Evolutionary conservation across 2,797 vertebrate genomes (phyloP), one percentile per base, ranked within the genome.

Genomic region (Anas acuta): DNA sequence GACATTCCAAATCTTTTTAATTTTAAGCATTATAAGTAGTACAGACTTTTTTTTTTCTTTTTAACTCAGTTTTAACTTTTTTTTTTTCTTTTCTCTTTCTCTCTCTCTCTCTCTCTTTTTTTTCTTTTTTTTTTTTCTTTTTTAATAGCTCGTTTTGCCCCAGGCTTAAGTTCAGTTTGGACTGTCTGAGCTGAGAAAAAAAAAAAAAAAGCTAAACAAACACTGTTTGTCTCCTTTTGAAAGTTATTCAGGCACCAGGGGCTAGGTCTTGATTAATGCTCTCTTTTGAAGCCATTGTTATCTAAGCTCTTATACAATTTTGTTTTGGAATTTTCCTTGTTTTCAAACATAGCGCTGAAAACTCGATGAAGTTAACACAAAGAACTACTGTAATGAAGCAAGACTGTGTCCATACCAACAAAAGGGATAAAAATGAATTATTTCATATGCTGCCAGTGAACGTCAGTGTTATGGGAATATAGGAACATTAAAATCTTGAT

Each of bases 271-370:
- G 94, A 94, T 80, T 79, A 95, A 91, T 92, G 65, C n/a, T 91
- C 35, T 83, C 87, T 92, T 95, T 95, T 94, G 89, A 85, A 95
- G 74, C 54, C 66, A 92, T 93, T 96, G 87, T 96, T 95, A 95
- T 95, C 89, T 93, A 91, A 86, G 45, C 66, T 91, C 84, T 95
- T 94, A 90, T 71, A 91, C 90, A 85, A 84, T 93, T 26, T 95
- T 95, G 72, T 90, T 97, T 95, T 96, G 87, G 86, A 71, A 54
- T 80, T 93, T 86, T 93, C 76, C 93, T 93, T 91, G 88, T 96
- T 94, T 87, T 95, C 93, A 96, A 75, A 80, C 81, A 85, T 76
- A 66, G 13, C 72, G 75, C 81, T 96, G 96, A 96, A 93, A 95
- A 92, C 83, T 85, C 94, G 81, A 93, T 89, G 82, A 96, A 96